Evolutionary conservation across 2,888 invertebrate species (phyloP), one percentile per base, ranked within the genome.

Genomic region (Spodoptera littoralis): DNA sequence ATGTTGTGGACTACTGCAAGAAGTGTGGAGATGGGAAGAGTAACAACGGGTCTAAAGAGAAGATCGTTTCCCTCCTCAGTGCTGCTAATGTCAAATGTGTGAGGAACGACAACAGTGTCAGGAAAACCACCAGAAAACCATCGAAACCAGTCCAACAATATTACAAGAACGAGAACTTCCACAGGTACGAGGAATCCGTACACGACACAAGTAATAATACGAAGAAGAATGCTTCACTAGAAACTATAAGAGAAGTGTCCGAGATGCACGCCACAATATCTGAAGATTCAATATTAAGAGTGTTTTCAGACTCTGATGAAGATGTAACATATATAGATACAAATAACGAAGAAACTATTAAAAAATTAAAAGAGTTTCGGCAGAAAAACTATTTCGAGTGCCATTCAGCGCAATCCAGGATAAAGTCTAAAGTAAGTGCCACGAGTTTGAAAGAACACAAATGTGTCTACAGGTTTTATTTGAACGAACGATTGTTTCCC

Each of bases 341-440:
- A 30, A 82, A 85, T 9, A 84, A 82, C 50, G 61, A 74, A 0
- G 79, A 87, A 0, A 88, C 77, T 24, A 80, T 92, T 0, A 71
- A 84, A 30, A 76, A 84, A 5, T 56, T 94, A n/a, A 92, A 90
- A 65, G 89, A 93, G 73, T 96, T 96, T 72, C 90, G 96, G 12
- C 87, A 92, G 2, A 88, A 95, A 8, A 95, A 96, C 77, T 96
- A 95, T 77, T 96, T 96, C 65, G 96, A 96, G 72, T 96, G 96
- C n/a, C 96, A 96, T 78, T 95, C 96, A 0, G 92, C 93, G 1
- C 90, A 84, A 80, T 89, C 89, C 11, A 88, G 91, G 60, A 76
- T 92, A 0, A 84, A 85, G 22, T 80, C 60, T 4, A 87, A 80
- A 54, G 81, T 80, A 0, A 89, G 84, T 27, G 86, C 70, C 2